Base-by-base conservation (phyloP, 2,888 invertebrate genomes). In the Lycophotia porphyrea region DNA sequence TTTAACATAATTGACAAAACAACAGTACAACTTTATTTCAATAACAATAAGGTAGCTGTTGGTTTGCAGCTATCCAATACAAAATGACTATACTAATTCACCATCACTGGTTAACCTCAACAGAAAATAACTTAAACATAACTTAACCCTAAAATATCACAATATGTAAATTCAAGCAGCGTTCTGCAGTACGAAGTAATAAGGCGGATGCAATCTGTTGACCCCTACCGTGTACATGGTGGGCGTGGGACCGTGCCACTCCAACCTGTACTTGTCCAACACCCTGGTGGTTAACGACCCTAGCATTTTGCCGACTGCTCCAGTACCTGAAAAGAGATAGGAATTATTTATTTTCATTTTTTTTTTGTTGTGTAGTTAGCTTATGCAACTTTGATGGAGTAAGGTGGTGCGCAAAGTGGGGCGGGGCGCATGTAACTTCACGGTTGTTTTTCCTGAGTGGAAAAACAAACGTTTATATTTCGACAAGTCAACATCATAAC, bases 171-270 rank as follows among this genome's bases (percentile, higher is more conserved):
- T 74, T 90, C 82, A 94, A 71, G 92, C 91, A 72, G 96, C 96
- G 80, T 95, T 93, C 76, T 96, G 95, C 78, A 96, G 78, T 0
- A 96, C 96, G 75, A 96, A 96, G 64, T 93, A 96, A 82, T 92
- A 96, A 4, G 96, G 96, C 55, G 91, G 90, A 76, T 95, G 93
- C 0, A 96, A 81, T 77, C 93, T 94, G 71, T 96, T 96, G 1
- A 96, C 94, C 0, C 94, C 94, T 1, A 92, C 90, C 0, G 94
- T 94, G 0, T 90, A 88, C 71, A 94, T 88, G 15, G 86, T 93
- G 0, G 96, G 95, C 0, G 88, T 66, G 0, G 95, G 94, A 0
- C 96, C 96, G 74, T 96, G 96, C 96, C 96, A 96, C 75, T 96
- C 96, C n/a, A 96, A 80, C 36, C 96, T 91, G 76, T 95, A 96